Conservation (phyloP, 2,888 invertebrate genomes). For the Dasysyrphus tricinctus region DNA sequence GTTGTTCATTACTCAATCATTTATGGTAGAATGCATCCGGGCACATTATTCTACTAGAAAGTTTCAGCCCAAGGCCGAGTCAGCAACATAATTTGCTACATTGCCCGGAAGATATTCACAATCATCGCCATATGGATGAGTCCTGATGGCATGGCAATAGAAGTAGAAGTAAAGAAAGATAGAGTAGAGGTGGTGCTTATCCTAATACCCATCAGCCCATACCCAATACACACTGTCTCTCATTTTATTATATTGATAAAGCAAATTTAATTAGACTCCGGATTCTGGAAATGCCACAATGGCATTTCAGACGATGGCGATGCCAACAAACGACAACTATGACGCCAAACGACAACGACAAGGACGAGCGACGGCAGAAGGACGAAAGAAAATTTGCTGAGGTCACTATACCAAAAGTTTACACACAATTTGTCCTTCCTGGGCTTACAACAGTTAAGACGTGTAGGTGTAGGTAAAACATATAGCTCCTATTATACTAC, state of each 20-base stretch:
- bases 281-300: conserved; percentile 44
- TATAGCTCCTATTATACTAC: background rate
- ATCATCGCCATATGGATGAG: background rate
- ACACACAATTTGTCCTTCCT: conserved; percentile 37
- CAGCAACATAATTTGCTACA: conserved; percentile 40
- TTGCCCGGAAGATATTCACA: conserved; percentile 33
- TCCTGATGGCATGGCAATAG: background rate
- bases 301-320: conserved; percentile 41
- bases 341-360: background rate
- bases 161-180: background rate
- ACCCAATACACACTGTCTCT: background rate
- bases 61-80: conserved; percentile 17
- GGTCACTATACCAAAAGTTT: conserved; percentile 26
- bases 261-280: conserved; percentile 65
- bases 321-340: conserved; percentile 8
- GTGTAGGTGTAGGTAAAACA: background rate
- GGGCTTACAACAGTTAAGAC: conserved; percentile 2
- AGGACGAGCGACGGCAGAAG: background rate
- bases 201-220: background rate
- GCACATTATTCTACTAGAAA: conserved; percentile 9
- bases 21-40: conserved; percentile 57
- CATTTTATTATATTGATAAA: conserved; percentile 47
- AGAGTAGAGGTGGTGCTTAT: background rate
- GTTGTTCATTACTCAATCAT: conserved; percentile 69
- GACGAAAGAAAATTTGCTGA: conserved; percentile 21